These are phyloP conservation scores for Lethrus apterus DNA, from an alignment of 1,140 invertebrate genomes.

Conservation along the genomic window DNA sequence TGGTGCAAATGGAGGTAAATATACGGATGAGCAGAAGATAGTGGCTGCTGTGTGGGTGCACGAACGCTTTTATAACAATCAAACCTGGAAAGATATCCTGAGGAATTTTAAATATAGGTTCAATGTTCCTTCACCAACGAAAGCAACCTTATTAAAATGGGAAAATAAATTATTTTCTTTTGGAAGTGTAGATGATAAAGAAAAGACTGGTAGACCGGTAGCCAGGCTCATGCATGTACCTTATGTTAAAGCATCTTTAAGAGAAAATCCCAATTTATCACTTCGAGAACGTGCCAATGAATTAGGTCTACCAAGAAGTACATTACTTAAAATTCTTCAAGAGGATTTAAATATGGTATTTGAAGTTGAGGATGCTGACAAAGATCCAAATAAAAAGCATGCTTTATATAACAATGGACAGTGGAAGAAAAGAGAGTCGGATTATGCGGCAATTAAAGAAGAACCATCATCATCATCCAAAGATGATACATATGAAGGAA, in stretches of 20 bases:
- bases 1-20: slow-evolving; percentile 13
- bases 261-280: slow-evolving; percentile 26
- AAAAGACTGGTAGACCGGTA: slow-evolving; percentile 20
- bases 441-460: slow-evolving; percentile 4
- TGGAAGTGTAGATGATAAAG: slow-evolving; percentile 23
- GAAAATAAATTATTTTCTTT: slow-evolving; percentile 27
- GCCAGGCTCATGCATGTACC: slow-evolving; percentile 30
- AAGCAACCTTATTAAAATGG: slow-evolving; percentile 26
- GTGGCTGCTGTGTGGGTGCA: slow-evolving; percentile 30
- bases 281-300: slow-evolving; percentile 26
- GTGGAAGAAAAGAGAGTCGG: slow-evolving; percentile 22
- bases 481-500: background rate
- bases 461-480: slow-evolving; percentile 2
- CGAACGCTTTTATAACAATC: slow-evolving; percentile 27
- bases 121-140: slow-evolving; percentile 22
- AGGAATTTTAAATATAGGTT: slow-evolving; percentile 28
- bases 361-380: slow-evolving; percentile 14
- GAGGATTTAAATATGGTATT: slow-evolving; percentile 31
- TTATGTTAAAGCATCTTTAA: slow-evolving; percentile 26
- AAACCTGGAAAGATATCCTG: slow-evolving; percentile 28
- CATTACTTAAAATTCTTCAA: slow-evolving; percentile 26
- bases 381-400: slow-evolving; percentile 20
- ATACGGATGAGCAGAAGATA: slow-evolving; percentile 28
- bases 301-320: slow-evolving; percentile 24
- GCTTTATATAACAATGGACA: slow-evolving; percentile 22